Conservation (phyloP, 2,113 vertebrate genomes). For the Riparia riparia region DNA sequence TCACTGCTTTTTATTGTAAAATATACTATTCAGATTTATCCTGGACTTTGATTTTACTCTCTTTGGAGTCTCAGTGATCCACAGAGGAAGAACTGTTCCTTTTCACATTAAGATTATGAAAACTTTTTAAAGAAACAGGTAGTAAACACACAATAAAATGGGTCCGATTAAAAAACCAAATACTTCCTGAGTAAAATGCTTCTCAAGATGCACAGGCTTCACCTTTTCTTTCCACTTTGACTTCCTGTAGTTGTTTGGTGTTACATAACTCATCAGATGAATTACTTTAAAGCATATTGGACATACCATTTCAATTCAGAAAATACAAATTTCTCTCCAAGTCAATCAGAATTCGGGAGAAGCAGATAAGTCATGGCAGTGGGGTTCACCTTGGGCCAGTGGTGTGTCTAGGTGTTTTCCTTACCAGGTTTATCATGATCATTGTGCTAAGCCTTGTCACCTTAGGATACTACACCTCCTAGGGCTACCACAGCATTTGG, state of each 20-base stretch:
- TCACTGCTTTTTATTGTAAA: background rate
- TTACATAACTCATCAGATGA: background rate
- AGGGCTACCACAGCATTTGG: background rate
- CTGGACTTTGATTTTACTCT: background rate
- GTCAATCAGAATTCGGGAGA: background rate
- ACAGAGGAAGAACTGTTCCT: background rate
- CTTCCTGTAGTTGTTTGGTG: background rate
- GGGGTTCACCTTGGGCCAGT: background rate
- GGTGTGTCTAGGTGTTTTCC: background rate
- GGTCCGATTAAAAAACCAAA: background rate
- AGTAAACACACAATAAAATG: background rate
- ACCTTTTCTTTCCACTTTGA: background rate
- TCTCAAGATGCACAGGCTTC: background rate
- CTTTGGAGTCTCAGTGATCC: background rate
- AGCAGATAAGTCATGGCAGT: background rate
- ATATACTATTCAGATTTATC: background rate
- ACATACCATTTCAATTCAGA: background rate
- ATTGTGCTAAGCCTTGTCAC: background rate
- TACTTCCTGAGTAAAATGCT: background rate
- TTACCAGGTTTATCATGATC: background rate
- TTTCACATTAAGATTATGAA: background rate
- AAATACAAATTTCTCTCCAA: background rate
- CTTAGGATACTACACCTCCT: background rate
- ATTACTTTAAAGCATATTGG: background rate
- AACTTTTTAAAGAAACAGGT: background rate